Base-by-base conservation (phyloP, 2,888 invertebrate genomes). In the Aphidoletes aphidimyza region DNA sequence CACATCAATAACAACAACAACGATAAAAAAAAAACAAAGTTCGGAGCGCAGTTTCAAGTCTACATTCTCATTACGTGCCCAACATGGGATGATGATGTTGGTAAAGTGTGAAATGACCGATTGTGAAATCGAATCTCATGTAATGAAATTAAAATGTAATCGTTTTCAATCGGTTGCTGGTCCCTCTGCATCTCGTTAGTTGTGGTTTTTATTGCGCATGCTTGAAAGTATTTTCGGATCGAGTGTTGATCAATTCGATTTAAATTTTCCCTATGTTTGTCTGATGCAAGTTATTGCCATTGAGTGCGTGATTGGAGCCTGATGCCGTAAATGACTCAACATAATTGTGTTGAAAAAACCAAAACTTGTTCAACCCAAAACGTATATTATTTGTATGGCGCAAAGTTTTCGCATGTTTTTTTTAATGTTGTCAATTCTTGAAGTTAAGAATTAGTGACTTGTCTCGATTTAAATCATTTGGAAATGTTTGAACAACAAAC, bases 121-220 rank as follows among this genome's bases (percentile, higher is more conserved):
- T 81, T 81, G 81, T 81, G 81, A 37, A 81, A 81, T 81, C 22
- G 81, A 81, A 37, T 81, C 81, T 81, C 81, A 81, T 39, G 81
- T 81, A 81, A 81, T n/a, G 22, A 81, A 81, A 81, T 81, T 81
- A 81, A 81, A 81, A 81, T 81, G 81, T 81, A 81, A 81, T 81
- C 37, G 37, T 11, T 37, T 81, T 81, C 37, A 37, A 78, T 14
- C 22, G 22, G 22, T 17, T 5, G 5, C 34, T 37, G 39, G 81
- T 81, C 37, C 81, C 37, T 37, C 37, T 37, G 81, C 78, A 34
- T n/a, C n/a, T 22, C 69, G 11, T 0, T 69, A n/a, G 3, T 30
- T 47, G 47, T 47, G 47, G 47, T 47, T 19, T 17, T 47, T 34
- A 30, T 69, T 69, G 26, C 69, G 69, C 2, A 30, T 11, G 54